Conservation (phyloP, 2,797 vertebrate genomes). For the Sebastes vulpes region DNA sequence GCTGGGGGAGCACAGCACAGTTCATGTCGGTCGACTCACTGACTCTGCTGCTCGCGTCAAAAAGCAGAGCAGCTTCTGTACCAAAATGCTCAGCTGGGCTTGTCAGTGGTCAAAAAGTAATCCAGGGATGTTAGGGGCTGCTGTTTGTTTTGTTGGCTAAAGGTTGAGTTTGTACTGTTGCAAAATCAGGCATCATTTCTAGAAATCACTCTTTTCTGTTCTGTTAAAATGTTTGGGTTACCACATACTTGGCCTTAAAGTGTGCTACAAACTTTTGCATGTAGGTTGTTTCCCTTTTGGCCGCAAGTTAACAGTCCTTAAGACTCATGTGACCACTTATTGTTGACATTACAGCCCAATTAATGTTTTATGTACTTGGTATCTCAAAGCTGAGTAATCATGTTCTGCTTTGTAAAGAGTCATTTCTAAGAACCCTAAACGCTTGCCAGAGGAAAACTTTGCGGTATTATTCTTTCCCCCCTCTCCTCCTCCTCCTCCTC, state of each 20-base stretch:
- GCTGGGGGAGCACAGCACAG: slow-evolving; percentile 53
- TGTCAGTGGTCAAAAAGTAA: slow-evolving; percentile 18
- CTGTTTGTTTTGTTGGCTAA: slow-evolving; percentile 19
- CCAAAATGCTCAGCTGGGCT: slow-evolving; percentile 25
- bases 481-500: not conserved
- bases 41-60: slow-evolving; percentile 40
- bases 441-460: slow-evolving; percentile 36
- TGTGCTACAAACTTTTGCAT: not conserved
- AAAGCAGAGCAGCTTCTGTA: slow-evolving; percentile 36
- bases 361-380: slow-evolving; percentile 18
- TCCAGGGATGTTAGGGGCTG: not conserved
- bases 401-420: slow-evolving; percentile 33
- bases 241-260: not conserved
- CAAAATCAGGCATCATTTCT: slow-evolving; percentile 4
- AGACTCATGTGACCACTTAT: slow-evolving; percentile 11
- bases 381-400: slow-evolving; percentile 34
- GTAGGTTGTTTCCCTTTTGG: slow-evolving; percentile 1
- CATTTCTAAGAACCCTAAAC: slow-evolving; percentile 44
- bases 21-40: slow-evolving; percentile 52
- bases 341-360: slow-evolving; percentile 10
- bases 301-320: slow-evolving; percentile 3
- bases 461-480: slow-evolving; percentile 35
- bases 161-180: slow-evolving; percentile 17
- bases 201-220: not conserved
- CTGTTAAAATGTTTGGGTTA: not conserved